Conservation (phyloP, 2,888 invertebrate genomes). For the Drosophila kuntzei region DNA sequence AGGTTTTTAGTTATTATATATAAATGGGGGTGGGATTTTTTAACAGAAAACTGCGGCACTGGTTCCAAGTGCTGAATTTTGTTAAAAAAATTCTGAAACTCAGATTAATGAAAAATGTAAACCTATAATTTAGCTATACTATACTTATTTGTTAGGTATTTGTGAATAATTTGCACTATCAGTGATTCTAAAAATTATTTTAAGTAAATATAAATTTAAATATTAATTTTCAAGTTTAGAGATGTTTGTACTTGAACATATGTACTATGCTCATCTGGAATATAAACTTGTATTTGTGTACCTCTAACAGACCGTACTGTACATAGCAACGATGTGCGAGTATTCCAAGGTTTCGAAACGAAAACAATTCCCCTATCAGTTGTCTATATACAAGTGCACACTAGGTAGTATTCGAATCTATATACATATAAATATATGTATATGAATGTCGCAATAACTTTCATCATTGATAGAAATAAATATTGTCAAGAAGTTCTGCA, state of each 20-base stretch:
- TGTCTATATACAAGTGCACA: slow-evolving; percentile 5
- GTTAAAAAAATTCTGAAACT: too few species aligned
- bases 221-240: slow-evolving; percentile 14
- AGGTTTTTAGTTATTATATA: too few species aligned
- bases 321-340: slow-evolving; percentile 55
- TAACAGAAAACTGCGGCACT: too few species aligned
- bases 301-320: slow-evolving; percentile 22
- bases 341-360: slow-evolving; percentile 56
- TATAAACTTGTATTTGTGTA: slow-evolving; percentile 10
- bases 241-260: slow-evolving; percentile 27
- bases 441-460: slow-evolving; percentile 67
- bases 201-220: too few species aligned
- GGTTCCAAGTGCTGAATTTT: too few species aligned
- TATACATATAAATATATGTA: slow-evolving; percentile 9
- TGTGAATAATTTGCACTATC: slow-evolving; percentile 12
- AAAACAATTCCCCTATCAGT: slow-evolving; percentile 54
- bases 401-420: slow-evolving; percentile 18
- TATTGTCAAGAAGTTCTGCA: slow-evolving; percentile 67
- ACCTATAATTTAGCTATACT: not conserved
- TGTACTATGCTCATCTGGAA: not conserved
- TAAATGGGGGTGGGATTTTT: too few species aligned
- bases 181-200: slow-evolving; percentile 6
- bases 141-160: not conserved
- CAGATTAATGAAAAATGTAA: not conserved
- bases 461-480: slow-evolving; percentile 55